Base-by-base conservation (phyloP, 2,113 vertebrate genomes). In the Naja naja region DNA sequence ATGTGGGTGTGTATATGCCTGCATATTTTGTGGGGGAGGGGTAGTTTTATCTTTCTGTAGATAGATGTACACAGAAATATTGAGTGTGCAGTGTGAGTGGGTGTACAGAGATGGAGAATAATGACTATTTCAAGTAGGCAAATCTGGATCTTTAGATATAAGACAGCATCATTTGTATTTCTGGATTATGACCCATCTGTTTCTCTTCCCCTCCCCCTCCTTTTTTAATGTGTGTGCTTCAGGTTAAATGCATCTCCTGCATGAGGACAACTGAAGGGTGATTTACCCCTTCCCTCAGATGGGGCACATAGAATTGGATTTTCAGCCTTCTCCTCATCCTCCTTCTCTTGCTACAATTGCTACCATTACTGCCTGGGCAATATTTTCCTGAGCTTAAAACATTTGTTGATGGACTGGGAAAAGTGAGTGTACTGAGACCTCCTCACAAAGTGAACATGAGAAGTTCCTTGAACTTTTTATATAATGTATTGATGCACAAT, bases 191-290 rank as follows among this genome's bases (percentile, higher is more conserved):
- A 94, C 94, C 97, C 96, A 93, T 95, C 95, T 95, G 96, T 95
- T 96, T 90, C 30, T 25, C 45, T 23, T 14, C 23, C 43, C 16
- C 43, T 43, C 56, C 89, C 95, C 96, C 49, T 52, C 95, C 96
- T 97, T 97, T 94, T 97, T 91, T 96, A 95, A 96, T 97, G 95
- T 94, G 95, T 97, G 96, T 96, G 94, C 97, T 97, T 96, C 96
- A 98, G 98, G 97, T 97, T 97, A 97, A 97, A 95, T 95, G 89
- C 96, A 96, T 92, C 97, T 96, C 96, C 97, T 97, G 96, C 97
- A 96, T 97, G 96, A 96, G 96, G 96, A 97, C 97, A 97, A 96
- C 96, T 95, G 97, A 97, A 97, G 95, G 95, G 97, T 96, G 97
- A 94, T 96, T 96, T 93, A 91, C 95, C 95, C 95, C 92, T 95